These are phyloP conservation scores for Maconellicoccus hirsutus DNA, from an alignment of 1,140 invertebrate species.

Conservation along the genomic window DNA sequence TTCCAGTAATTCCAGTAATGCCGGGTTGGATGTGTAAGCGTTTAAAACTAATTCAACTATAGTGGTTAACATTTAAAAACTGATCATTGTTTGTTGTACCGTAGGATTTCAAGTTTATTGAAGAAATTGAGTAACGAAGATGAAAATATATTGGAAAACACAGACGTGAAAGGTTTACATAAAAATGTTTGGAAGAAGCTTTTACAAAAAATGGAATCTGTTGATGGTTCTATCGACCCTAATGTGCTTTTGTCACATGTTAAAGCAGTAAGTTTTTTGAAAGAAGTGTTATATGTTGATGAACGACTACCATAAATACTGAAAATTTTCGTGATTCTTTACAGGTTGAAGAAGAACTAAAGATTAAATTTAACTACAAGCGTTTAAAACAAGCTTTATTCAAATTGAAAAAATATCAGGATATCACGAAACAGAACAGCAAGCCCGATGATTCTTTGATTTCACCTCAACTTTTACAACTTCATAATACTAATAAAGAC, in stretches of 20 bases:
- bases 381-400: slow-evolving; percentile 1
- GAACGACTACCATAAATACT: too few species aligned
- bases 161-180: background rate
- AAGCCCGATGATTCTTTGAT: background rate
- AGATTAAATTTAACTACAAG: slow-evolving; percentile 12
- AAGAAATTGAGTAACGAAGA: slow-evolving; percentile 4
- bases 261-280: background rate
- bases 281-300: too few species aligned
- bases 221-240: background rate
- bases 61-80: too few species aligned
- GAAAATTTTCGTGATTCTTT: background rate
- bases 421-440: background rate
- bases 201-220: background rate
- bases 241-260: background rate
- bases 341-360: slow-evolving; percentile 9
- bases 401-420: slow-evolving; percentile 13
- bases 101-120: background rate
- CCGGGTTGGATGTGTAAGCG: too few species aligned
- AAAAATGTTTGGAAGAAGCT: slow-evolving; percentile 14
- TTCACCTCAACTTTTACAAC: background rate
- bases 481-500: background rate
- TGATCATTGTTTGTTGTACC: too few species aligned
- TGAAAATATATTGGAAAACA: slow-evolving; percentile 1
- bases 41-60: too few species aligned
- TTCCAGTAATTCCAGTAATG: background rate